Base-by-base conservation (phyloP, 2,113 vertebrate genomes). In the Vicugna pacos region DNA sequence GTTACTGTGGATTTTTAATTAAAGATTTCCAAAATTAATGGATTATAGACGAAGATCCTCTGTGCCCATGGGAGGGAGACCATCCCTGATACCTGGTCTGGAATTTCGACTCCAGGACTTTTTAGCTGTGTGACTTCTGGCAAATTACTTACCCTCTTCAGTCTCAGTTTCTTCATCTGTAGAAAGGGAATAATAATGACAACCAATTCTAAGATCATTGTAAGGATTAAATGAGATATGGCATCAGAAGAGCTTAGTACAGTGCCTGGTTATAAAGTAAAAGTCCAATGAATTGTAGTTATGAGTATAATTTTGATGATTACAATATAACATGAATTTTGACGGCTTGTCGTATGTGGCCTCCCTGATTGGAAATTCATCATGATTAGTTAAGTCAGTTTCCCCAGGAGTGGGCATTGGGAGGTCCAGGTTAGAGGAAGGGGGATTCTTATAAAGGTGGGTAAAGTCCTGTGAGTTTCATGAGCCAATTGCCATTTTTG, bases 11-110 rank as follows among this genome's bases (percentile, higher is more conserved):
- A 75, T 48, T 82, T 91, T 90, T 86, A 93, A 73, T 62, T 81
- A 96, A 65, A 52, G 8, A 76, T 80, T 89, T 83, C 52, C 52
- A 96, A 91, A 77, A 58, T 84, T 46, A 92, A 73, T 32, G 56
- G 48, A 83, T 15, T 48, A 5, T 56, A 62, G 24, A 76, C 58
- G 24, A 80, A 50, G 10, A 30, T 8, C 8, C 42, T 90, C 22
- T 86, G 91, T 83, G 32, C 38, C 32, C 54, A 35, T 42, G 30
- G 16, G n/a, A 50, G 11, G 17, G 38, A 17, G 73, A 50, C 10
- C 8, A 70, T 83, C 32, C 8, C 20, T 91, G 30, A 30, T 87
- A 58, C 42, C 8, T 65, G n/a, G 28, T 22, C 69, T 46, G 83
- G 42, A 93, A 84, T 93, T 89, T n/a, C 94, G 54, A 86, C 56